Conservation (phyloP, 1,140 invertebrate genomes). For the Zaprionus ghesquierei region DNA sequence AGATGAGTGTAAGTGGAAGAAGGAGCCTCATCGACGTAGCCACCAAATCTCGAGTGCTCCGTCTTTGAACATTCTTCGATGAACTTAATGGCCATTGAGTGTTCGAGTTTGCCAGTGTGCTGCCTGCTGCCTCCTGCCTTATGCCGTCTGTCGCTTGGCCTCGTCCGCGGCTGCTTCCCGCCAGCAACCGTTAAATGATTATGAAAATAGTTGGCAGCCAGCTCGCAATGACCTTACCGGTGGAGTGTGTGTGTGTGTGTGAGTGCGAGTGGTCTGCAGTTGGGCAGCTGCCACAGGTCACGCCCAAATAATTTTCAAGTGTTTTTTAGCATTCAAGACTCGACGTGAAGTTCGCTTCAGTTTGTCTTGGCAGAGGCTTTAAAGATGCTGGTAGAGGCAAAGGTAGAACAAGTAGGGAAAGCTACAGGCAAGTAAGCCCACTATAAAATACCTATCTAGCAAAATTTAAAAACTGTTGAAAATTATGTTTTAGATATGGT, state of each 20-base stretch:
- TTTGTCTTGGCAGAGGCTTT: neutral
- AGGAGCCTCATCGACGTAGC: conserved; percentile 14
- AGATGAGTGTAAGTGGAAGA: neutral
- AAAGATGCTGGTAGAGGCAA: neutral
- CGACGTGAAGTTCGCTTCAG: conserved; percentile 1
- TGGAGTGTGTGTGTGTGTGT: neutral
- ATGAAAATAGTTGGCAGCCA: conserved; percentile 74
- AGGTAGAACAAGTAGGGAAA: too few species aligned
- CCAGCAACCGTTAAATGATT: conserved; percentile 70
- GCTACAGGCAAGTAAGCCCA: too few species aligned
- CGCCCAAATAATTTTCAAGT: conserved; percentile 70
- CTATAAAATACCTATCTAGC: too few species aligned
- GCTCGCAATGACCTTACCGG: conserved; percentile 56
- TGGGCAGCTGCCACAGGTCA: conserved; percentile 70
- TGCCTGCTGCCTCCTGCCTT: neutral
- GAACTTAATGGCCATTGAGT: conserved; percentile 76
- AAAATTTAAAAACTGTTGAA: too few species aligned
- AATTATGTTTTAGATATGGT: too few species aligned
- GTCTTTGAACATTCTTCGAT: conserved; percentile 72
- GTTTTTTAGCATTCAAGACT: conserved; percentile 50
- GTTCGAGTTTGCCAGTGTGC: conserved; percentile 25
- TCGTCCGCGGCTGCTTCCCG: conserved; percentile 1
- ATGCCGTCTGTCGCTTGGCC: neutral
- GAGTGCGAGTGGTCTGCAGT: conserved; percentile 17
- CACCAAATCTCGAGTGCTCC: conserved; percentile 53